Percentiles rank a stretch among this genome's conserved stretches.
phyloP scores from a whole-genome alignment of 1,140 invertebrate genomes.

The Anastatus disparis region DNA sequence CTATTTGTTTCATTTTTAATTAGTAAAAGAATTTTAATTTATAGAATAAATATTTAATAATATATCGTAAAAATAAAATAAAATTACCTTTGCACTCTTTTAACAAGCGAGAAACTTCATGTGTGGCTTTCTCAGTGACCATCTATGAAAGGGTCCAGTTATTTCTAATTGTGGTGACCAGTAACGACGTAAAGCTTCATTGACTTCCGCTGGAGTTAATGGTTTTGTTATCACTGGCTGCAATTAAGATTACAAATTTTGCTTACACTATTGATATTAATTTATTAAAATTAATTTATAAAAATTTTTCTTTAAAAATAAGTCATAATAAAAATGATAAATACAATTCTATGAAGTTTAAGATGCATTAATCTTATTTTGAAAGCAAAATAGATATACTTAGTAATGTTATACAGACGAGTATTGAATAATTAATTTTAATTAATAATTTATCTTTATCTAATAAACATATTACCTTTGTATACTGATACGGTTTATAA shows the following conservation, averaged over 20 bases:
- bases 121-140: conserved; percentile 57
- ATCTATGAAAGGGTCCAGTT: conserved; percentile 62
- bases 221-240: conserved; percentile 57
- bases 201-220: conserved; percentile 69
- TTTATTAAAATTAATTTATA: background rate
- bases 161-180: conserved; percentile 64
- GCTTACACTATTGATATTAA: background rate
- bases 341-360: conserved; percentile 20
- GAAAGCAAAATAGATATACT: too few relatives aligned
- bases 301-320: conserved; percentile 21
- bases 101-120: conserved; percentile 59
- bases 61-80: background rate
- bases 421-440: too few relatives aligned
- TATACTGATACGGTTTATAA: conserved; percentile 62
- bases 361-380: too few relatives aligned
- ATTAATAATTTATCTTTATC: too few relatives aligned
- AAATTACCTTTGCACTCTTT: conserved; percentile 20
- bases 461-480: conserved; percentile 50
- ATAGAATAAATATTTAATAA: conserved; percentile 10
- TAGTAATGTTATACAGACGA: too few relatives aligned
- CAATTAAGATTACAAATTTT: conserved; percentile 26
- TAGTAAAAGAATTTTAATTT: too few relatives aligned
- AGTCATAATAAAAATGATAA: conserved; percentile 27
- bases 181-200: conserved; percentile 70
- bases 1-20: background rate